A percentile compares a stretch with the other conserved stretches of the same genome.
Evolutionary conservation across 2,888 invertebrate genomes (phyloP).

Genomic region (Druceiella hillmani): DNA sequence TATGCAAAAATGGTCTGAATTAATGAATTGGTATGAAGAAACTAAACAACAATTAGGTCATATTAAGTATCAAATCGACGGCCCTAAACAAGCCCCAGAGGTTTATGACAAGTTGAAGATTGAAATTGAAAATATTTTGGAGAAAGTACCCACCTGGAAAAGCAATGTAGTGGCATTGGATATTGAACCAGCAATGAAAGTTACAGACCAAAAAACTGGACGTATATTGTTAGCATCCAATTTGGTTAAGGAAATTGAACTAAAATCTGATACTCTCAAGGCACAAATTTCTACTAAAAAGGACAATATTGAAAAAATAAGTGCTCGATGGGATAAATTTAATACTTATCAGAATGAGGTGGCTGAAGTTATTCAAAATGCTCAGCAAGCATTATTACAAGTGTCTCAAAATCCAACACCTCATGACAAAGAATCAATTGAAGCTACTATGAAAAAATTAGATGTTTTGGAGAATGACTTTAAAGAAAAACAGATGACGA

Average conservation of each 20-base stretch:
- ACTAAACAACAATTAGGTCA: slow-evolving; percentile 73
- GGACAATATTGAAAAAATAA: slow-evolving; percentile 63
- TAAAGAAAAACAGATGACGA: slow-evolving; percentile 55
- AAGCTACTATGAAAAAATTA: slow-evolving; percentile 46
- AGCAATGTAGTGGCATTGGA: slow-evolving; percentile 63
- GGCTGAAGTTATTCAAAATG: slow-evolving; percentile 56
- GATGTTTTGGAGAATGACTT: slow-evolving; percentile 52
- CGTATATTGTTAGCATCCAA: slow-evolving; percentile 67
- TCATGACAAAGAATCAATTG: slow-evolving; percentile 43
- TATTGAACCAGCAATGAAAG: slow-evolving; percentile 59
- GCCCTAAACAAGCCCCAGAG: slow-evolving; percentile 63
- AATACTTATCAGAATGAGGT: slow-evolving; percentile 66
- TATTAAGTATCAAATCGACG: slow-evolving; percentile 73
- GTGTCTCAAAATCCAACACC: slow-evolving; percentile 49
- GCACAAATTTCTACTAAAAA: slow-evolving; percentile 62
- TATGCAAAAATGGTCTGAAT: slow-evolving; percentile 77
- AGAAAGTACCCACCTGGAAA: slow-evolving; percentile 67
- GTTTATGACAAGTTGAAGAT: slow-evolving; percentile 63
- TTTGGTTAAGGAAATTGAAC: slow-evolving; percentile 67
- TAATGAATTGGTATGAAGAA: slow-evolving; percentile 77
- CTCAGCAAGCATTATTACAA: slow-evolving; percentile 52
- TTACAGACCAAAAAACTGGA: slow-evolving; percentile 65
- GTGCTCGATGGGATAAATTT: slow-evolving; percentile 74
- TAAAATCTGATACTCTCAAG: slow-evolving; percentile 61
- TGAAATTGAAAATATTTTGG: slow-evolving; percentile 64